A percentile compares a stretch with the other conserved stretches of the same genome.
Evolutionary conservation across 2,797 vertebrate species (phyloP).

Genomic region (Eospalax fontanierii): DNA sequence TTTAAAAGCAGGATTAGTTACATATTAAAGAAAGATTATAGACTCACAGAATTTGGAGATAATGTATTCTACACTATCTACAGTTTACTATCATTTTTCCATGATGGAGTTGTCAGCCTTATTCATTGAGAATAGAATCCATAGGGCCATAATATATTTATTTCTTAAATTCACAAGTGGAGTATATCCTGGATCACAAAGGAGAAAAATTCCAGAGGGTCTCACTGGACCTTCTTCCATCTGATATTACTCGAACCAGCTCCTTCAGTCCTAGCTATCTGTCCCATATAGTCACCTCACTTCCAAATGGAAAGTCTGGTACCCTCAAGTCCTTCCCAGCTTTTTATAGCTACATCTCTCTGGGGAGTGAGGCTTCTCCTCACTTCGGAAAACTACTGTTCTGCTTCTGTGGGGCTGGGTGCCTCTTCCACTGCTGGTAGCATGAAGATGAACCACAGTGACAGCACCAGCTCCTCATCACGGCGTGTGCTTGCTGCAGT

Average conservation of each 20-base stretch:
- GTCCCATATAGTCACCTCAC: too few relatives aligned
- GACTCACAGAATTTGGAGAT: not conserved
- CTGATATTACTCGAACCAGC: too few relatives aligned
- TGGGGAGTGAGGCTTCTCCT: not conserved
- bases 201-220: not conserved
- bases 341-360: not conserved
- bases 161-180: not conserved
- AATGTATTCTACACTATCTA: too few relatives aligned
- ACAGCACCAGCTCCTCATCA: too few relatives aligned
- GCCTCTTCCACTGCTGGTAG: rapidly evolving
- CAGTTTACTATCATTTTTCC: too few relatives aligned
- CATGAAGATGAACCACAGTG: too few relatives aligned
- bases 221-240: not conserved
- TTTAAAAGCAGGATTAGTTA: not conserved
- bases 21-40: not conserved
- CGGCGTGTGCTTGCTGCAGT: too few relatives aligned
- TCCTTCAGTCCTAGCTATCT: too few relatives aligned
- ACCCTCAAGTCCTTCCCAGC: not conserved
- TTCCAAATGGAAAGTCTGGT: too few relatives aligned
- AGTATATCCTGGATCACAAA: not conserved
- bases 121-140: too few relatives aligned
- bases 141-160: not conserved
- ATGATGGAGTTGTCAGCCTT: not conserved
- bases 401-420: not conserved
- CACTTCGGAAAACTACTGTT: too few relatives aligned